Percentiles rank a stretch among this genome's conserved stretches.
Conservation (phyloP, 2,888 invertebrate genomes). For the Mantis religiosa region DNA sequence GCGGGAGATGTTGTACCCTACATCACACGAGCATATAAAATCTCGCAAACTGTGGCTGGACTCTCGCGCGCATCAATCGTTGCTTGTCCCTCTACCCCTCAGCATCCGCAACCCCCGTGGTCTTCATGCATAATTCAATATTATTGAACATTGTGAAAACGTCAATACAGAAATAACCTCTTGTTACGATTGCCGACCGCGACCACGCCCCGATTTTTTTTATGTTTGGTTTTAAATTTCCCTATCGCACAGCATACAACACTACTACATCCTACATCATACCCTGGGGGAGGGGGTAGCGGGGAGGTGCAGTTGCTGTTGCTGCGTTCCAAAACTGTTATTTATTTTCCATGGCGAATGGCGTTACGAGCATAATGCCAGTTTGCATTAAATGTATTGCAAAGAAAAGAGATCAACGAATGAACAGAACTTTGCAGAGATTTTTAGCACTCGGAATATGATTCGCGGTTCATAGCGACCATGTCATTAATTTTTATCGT, state of each 20-base stretch:
- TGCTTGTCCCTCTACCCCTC: neutral
- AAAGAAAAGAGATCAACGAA: neutral
- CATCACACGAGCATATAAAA: neutral
- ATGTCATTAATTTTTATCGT: neutral
- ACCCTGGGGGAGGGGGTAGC: neutral
- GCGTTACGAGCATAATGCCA: neutral
- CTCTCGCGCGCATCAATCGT: neutral
- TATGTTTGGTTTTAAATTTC: conserved; percentile 3
- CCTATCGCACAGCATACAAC: neutral
- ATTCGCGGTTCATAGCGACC: neutral
- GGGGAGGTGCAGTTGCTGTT: neutral
- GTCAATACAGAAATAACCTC: conserved; percentile 22
- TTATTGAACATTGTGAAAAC: conserved; percentile 22
- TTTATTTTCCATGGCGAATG: neutral
- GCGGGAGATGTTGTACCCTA: neutral
- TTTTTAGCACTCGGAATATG: neutral
- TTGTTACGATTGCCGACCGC: conserved; percentile 10
- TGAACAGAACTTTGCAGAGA: neutral
- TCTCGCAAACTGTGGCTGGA: conserved; percentile 1
- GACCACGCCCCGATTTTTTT: conserved; percentile 8
- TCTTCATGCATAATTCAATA: conserved; percentile 23
- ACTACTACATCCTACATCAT: neutral
- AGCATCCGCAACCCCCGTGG: neutral
- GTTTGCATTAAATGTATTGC: neutral
- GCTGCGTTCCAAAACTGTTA: neutral